Conservation (phyloP, 2,888 invertebrate species). For the Nomada ferruginata region DNA sequence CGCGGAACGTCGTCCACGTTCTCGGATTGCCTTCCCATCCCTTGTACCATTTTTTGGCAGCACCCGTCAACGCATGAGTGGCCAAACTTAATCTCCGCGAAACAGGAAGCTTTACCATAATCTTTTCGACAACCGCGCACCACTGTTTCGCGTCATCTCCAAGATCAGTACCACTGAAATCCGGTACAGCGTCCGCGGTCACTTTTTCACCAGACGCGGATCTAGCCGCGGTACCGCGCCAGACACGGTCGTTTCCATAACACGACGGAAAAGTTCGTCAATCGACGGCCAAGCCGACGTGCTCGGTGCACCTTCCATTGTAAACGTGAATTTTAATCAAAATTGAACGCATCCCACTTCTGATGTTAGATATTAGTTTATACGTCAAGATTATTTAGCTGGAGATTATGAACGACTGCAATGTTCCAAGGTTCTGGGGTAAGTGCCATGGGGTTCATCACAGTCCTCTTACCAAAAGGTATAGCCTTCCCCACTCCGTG, state of each 20-base stretch:
- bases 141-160: conserved; percentile 22
- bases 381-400: too few species aligned
- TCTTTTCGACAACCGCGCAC: conserved; percentile 4
- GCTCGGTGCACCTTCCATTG: background rate
- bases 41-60: background rate
- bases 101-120: conserved; percentile 1
- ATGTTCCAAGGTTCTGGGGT: too few species aligned
- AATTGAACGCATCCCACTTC: background rate
- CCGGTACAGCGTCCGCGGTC: conserved; percentile 3
- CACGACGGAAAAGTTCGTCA: background rate
- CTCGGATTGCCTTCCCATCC: conserved; percentile 17
- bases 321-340: background rate
- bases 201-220: background rate
- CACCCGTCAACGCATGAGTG: conserved; percentile 4
- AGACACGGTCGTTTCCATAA: conserved; percentile 1
- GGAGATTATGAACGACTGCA: too few species aligned
- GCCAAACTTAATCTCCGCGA: background rate
- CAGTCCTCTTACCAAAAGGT: too few species aligned
- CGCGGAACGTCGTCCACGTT: conserved; percentile 15
- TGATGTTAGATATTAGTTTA: background rate
- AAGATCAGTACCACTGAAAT: conserved; percentile 19
- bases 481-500: too few species aligned
- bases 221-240: background rate
- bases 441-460: background rate
- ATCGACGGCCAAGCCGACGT: background rate